Conservation (phyloP, 2,113 vertebrate genomes). For the mouse (Mus musculus) region DNA sequence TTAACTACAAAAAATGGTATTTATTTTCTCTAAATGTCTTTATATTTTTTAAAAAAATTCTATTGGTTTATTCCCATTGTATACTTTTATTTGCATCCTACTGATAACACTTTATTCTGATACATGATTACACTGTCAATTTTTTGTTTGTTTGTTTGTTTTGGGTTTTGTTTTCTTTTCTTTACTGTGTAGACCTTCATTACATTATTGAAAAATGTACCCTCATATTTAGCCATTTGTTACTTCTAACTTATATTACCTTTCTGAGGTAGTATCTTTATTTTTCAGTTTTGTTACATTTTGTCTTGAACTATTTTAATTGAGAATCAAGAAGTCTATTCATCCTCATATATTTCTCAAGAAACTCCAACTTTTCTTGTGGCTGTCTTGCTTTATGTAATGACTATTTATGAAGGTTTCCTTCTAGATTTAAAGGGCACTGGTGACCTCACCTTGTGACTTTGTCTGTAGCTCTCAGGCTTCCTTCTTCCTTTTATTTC, state of each 20-base stretch:
- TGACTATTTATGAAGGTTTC: background rate
- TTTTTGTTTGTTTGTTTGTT: too few relatives aligned
- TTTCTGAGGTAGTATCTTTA: background rate
- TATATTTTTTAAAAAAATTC: background rate
- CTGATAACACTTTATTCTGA: background rate
- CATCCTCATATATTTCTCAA: background rate
- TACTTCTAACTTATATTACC: background rate
- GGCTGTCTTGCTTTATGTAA: background rate
- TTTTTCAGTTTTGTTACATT: background rate
- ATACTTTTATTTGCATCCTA: constrained; percentile 33
- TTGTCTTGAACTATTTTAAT: background rate
- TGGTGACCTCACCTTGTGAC: background rate
- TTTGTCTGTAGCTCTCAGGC: background rate
- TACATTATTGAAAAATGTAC: background rate
- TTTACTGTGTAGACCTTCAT: background rate
- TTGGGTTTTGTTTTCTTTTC: background rate
- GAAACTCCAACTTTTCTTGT: background rate
- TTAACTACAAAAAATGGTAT: background rate
- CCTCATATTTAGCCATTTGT: background rate
- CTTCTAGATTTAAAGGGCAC: background rate
- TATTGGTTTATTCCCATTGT: background rate
- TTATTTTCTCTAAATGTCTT: background rate
- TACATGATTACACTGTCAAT: background rate
- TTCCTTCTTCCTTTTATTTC: background rate
- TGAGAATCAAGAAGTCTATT: background rate